phyloP scores from a whole-genome alignment of 2,888 invertebrate genomes.

The Platynereis dumerilii region DNA sequence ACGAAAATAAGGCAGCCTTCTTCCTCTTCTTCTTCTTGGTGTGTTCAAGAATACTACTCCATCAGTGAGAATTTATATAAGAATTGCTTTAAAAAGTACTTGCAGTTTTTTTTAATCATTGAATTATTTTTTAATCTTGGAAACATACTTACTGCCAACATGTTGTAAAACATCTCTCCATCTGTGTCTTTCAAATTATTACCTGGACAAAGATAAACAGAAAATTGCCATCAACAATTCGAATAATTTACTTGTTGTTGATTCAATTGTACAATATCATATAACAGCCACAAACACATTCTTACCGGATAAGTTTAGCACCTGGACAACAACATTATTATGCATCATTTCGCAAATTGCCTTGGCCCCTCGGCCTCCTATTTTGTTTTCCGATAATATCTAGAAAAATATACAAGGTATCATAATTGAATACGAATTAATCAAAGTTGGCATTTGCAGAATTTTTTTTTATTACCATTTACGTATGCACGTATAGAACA shows the following conservation, averaged over 20 bases:
- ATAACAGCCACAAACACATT: too few relatives aligned
- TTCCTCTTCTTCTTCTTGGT: too few relatives aligned
- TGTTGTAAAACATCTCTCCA: constrained; percentile 28
- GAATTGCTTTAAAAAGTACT: too few relatives aligned
- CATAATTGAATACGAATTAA: background rate
- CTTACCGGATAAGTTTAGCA: constrained; percentile 48
- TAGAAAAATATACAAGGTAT: constrained; percentile 29
- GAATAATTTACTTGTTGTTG: background rate
- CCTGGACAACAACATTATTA: constrained; percentile 43
- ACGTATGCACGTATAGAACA: too few relatives aligned
- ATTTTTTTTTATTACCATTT: too few relatives aligned
- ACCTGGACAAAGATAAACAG: constrained; percentile 35
- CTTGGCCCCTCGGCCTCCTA: constrained; percentile 44
- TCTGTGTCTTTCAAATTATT: constrained; percentile 46
- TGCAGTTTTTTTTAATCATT: too few relatives aligned
- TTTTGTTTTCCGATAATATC: constrained; percentile 48
- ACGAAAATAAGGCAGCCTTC: too few relatives aligned
- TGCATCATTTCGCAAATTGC: constrained; percentile 44
- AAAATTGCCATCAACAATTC: constrained; percentile 1
- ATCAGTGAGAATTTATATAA: too few relatives aligned
- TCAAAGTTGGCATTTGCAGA: too few relatives aligned
- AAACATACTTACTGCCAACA: constrained; percentile 14
- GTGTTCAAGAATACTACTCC: too few relatives aligned
- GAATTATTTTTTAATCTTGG: too few relatives aligned
- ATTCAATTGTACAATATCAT: too few relatives aligned